Conservation (phyloP, 2,888 invertebrate genomes). For the Cantharis flavilabris region DNA sequence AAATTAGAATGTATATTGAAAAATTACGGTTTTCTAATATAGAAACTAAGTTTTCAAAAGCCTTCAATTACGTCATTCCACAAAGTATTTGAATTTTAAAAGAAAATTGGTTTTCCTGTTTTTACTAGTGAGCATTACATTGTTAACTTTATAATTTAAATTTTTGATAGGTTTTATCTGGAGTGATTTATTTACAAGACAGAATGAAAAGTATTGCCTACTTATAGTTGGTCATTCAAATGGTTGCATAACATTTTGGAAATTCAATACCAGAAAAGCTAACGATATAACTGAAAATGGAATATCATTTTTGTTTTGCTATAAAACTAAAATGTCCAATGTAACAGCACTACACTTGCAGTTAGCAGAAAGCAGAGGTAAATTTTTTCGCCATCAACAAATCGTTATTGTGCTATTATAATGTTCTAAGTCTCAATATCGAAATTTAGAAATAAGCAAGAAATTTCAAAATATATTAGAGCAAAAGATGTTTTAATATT, state of each 20-base stretch:
- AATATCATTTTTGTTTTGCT: constrained; percentile 40
- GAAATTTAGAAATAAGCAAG: background rate
- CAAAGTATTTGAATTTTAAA: too few species aligned
- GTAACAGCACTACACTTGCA: constrained; percentile 46
- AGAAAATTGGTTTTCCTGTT: background rate
- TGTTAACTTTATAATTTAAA: background rate
- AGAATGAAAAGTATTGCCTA: constrained; percentile 36
- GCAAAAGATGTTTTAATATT: too few species aligned
- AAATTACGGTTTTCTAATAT: too few species aligned
- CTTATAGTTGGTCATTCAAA: constrained; percentile 47
- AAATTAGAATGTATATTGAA: too few species aligned
- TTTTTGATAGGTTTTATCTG: constrained; percentile 47
- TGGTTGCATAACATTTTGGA: constrained; percentile 48
- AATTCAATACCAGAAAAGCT: constrained; percentile 35
- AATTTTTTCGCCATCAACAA: background rate
- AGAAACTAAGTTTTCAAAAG: too few species aligned
- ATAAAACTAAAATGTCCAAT: constrained; percentile 37
- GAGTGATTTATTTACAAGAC: constrained; percentile 42
- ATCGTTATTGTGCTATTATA: background rate
- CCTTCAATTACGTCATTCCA: too few species aligned
- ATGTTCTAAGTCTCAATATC: background rate
- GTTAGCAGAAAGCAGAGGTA: constrained; percentile 28
- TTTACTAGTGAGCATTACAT: background rate
- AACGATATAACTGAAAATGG: constrained; percentile 32
- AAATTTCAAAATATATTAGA: too few species aligned